Conservation (phyloP, 2,797 vertebrate species). For the Helarctos malayanus region DNA sequence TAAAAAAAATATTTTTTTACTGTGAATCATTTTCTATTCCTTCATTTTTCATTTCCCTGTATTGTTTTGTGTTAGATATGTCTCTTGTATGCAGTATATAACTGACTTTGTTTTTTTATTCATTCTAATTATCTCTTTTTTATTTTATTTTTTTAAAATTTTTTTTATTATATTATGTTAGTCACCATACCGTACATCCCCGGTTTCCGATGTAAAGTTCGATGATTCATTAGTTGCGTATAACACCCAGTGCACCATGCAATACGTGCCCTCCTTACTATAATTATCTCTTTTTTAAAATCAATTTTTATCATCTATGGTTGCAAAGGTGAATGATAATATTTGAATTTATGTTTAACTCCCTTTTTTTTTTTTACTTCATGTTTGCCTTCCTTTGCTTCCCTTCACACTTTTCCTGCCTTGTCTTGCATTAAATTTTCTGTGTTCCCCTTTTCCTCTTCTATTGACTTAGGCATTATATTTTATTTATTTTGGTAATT, state of each 20-base stretch:
- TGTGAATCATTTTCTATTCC: background rate
- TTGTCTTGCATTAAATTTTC: background rate
- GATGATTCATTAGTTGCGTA: too few species aligned
- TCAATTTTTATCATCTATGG: background rate
- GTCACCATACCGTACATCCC: too few species aligned
- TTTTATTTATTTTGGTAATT: background rate
- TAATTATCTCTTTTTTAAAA: background rate
- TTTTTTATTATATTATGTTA: too few species aligned
- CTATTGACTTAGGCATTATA: background rate
- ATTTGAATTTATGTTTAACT: conserved; percentile 7
- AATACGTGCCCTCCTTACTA: too few species aligned
- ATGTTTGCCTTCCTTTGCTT: background rate
- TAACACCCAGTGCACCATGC: too few species aligned
- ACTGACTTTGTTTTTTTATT: background rate
- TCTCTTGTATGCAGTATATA: background rate
- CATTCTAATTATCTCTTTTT: background rate
- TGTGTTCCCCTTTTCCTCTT: background rate
- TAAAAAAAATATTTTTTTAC: background rate
- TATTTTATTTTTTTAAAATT: too few species aligned
- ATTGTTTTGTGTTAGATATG: background rate
- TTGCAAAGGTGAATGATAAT: background rate
- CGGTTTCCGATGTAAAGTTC: too few species aligned
- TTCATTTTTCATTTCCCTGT: background rate
- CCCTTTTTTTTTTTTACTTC: background rate
- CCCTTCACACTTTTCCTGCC: background rate